A percentile compares a stretch with the other conserved stretches of the same genome.
phyloP scores from a whole-genome alignment of 2,797 vertebrate species.

The Sebastes alutus region DNA sequence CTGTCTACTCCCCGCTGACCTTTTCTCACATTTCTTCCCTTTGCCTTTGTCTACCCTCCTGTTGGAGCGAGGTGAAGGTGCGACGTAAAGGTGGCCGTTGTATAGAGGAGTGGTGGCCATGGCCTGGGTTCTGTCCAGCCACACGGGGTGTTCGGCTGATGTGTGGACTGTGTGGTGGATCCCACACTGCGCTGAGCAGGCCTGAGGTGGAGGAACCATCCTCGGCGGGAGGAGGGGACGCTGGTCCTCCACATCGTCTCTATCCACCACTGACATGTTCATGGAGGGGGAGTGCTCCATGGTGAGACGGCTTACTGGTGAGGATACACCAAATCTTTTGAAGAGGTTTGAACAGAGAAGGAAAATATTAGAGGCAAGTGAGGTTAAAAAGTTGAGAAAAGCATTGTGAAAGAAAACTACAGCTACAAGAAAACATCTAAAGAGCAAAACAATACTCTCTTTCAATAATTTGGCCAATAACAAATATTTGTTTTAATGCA shows the following conservation, averaged over 20 bases:
- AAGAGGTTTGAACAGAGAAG: conserved; percentile 2
- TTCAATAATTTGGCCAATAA: neutral
- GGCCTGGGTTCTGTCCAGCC: conserved; percentile 74
- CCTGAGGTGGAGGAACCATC: conserved; percentile 53
- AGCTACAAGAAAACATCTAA: neutral
- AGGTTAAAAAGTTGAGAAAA: neutral
- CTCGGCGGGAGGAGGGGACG: conserved; percentile 65
- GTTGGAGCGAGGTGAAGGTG: conserved; percentile 52
- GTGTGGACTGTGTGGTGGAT: conserved; percentile 63
- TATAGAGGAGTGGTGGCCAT: conserved; percentile 71
- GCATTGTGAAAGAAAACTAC: neutral
- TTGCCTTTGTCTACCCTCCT: conserved; percentile 63
- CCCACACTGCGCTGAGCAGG: conserved; percentile 67
- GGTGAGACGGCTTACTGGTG: neutral
- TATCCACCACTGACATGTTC: conserved; percentile 65
- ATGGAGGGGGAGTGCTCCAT: conserved; percentile 76
- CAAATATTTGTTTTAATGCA: neutral
- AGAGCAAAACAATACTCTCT: neutral
- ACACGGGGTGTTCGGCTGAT: conserved; percentile 38
- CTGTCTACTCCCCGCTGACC: conserved; percentile 30
- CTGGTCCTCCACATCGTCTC: conserved; percentile 70
- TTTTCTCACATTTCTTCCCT: conserved; percentile 62
- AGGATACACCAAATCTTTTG: conserved; percentile 14
- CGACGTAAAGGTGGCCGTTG: conserved; percentile 71
- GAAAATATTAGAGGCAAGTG: neutral